Percentiles rank a stretch among this genome's conserved stretches.
Conservation (phyloP, 2,113 vertebrate genomes). For the Peromyscus californicus region DNA sequence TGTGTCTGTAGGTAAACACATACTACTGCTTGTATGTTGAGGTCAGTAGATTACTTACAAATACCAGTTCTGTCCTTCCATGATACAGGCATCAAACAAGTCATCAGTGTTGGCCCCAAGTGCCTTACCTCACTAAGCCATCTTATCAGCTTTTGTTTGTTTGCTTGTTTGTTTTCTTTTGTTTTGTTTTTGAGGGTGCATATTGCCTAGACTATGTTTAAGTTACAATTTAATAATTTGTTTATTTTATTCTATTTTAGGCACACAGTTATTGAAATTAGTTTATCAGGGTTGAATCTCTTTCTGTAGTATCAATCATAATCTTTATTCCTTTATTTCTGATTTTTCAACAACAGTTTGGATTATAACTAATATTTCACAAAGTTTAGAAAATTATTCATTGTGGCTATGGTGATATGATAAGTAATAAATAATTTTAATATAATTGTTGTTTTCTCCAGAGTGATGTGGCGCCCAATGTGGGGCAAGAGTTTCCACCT, state of each 20-base stretch:
- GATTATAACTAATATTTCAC: background rate
- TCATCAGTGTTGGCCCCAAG: background rate
- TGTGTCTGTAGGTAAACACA: background rate
- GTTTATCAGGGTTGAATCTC: background rate
- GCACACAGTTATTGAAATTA: background rate
- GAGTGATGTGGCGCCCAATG: no score
- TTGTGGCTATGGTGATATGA: background rate
- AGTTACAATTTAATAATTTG: background rate
- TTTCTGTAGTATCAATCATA: background rate
- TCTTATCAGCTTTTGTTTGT: background rate
- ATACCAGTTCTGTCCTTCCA: background rate
- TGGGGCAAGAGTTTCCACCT: no score
- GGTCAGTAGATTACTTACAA: background rate
- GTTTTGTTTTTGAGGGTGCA: background rate
- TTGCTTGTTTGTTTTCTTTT: background rate
- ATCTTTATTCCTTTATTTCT: background rate
- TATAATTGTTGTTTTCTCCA: background rate
- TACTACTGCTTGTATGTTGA: background rate
- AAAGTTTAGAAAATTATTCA: background rate
- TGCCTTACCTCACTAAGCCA: background rate
- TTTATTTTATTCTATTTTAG: background rate
- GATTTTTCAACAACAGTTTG: background rate
- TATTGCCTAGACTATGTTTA: background rate
- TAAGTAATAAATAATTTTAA: background rate
- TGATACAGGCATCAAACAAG: background rate